Evolutionary conservation across 2,113 vertebrate species (phyloP), one percentile per base, ranked within the genome.

Genomic region (Clarias magur): DNA sequence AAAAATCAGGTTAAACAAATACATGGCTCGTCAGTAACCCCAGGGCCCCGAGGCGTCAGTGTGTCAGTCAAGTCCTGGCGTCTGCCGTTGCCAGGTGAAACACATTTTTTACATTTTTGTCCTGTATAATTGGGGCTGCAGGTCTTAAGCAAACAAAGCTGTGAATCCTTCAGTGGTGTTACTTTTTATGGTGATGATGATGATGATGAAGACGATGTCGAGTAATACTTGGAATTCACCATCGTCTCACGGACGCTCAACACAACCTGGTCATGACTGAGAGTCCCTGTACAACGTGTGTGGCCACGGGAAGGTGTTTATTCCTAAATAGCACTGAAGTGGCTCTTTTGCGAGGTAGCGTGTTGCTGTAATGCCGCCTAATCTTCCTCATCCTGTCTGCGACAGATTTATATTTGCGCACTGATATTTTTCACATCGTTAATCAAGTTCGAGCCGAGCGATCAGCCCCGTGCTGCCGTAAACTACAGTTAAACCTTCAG

Each of bases 161-260:
- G 70, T 91, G 91, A 90, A 92, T 91, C 87, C 88, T 73, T 85
- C 87, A 89, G 34, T 68, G 67, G 17, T 81, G 65, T 72, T 30
- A 78, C 48, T 86, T n/a, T 17, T 23, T 30, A 68, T 81, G 70
- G 67, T 62, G 82, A 48, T 48, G 48, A 84, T 42, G 53, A n/a
- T 23, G 30, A 75, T 81, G 70, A 72, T 62, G 82, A 34, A 34
- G 30, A 84, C 42, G 38, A 60, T 76, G 67, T 84, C 78, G 57
- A n/a, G 10, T 65, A 30, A 76, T 23, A 84, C 67, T 72, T 23
- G 48, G 25, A 70, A 63, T 62, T 78, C 13, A 15, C 42, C 65
- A 12, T 70, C 30, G 30, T 84, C 27, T 80, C 76, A 54, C 4
- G n/a, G n/a, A 53, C 53, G 15, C 23, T 84, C 34, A 72, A 15